Conservation (phyloP, 2,113 vertebrate genomes). For the Daubentonia madagascariensis region DNA sequence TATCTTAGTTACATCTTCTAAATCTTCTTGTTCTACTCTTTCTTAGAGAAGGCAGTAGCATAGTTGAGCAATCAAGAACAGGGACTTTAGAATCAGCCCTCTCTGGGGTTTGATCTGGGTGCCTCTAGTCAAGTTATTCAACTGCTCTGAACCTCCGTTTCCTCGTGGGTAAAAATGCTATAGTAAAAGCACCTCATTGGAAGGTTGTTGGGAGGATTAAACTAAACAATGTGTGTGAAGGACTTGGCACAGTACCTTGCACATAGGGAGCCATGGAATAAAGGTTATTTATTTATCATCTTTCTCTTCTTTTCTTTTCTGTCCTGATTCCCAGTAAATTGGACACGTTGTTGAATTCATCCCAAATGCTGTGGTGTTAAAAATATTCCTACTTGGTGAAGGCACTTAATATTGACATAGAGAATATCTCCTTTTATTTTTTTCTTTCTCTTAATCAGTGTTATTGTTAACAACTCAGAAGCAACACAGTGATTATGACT, state of each 20-base stretch:
- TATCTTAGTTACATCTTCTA: no score
- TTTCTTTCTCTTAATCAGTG: slow-evolving; percentile 15
- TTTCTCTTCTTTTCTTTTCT: not conserved
- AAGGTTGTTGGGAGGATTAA: not conserved
- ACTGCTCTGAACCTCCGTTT: not conserved
- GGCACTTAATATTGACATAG: not conserved
- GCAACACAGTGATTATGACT: slow-evolving; percentile 4
- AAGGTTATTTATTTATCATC: slow-evolving; percentile 25
- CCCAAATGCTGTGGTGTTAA: not conserved
- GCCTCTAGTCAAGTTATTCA: not conserved
- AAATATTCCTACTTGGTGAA: slow-evolving; percentile 38
- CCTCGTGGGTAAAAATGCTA: not conserved
- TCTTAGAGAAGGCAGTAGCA: not conserved
- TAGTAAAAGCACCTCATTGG: not conserved
- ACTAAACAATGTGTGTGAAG: not conserved
- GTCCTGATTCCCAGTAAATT: not conserved
- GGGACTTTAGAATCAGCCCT: not conserved
- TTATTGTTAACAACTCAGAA: slow-evolving; percentile 55
- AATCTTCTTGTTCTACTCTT: not conserved
- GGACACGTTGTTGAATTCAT: not conserved
- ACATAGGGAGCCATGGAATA: not conserved
- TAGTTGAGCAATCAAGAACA: not conserved
- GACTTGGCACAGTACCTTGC: not conserved
- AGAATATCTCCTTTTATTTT: not conserved
- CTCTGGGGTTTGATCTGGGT: not conserved